Evolutionary conservation across 1,140 invertebrate species (phyloP).

Genomic region (Frieseomelitta varia): DNA sequence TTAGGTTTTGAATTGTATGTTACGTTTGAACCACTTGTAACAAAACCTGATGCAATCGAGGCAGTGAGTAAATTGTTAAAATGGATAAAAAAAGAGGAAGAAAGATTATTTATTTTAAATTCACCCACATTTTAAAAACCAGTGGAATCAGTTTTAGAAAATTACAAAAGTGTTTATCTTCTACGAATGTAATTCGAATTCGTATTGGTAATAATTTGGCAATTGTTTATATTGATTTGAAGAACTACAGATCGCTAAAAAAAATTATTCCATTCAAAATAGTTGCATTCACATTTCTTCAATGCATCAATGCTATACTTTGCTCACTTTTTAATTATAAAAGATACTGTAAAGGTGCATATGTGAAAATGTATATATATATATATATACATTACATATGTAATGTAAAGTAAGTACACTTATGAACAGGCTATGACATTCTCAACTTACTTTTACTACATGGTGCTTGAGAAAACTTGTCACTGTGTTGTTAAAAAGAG

Average conservation of each 20-base stretch:
- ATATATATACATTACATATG: slow-evolving; percentile 13
- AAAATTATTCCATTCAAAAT: not conserved
- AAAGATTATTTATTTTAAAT: slow-evolving; percentile 95
- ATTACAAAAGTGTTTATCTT: not conserved
- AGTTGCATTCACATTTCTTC: not conserved
- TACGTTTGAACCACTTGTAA: slow-evolving; percentile 94
- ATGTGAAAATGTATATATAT: slow-evolving; percentile 49
- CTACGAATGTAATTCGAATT: not conserved
- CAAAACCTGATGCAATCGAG: slow-evolving; percentile 91
- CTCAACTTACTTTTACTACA: slow-evolving; percentile 46
- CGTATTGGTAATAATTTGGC: not conserved
- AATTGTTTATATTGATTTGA: not conserved
- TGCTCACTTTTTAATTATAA: slow-evolving; percentile 47
- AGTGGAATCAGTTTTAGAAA: slow-evolving; percentile 1
- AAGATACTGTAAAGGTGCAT: slow-evolving; percentile 20
- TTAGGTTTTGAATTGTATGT: slow-evolving; percentile 96
- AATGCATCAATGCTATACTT: slow-evolving; percentile 21
- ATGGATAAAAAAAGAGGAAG: slow-evolving; percentile 97
- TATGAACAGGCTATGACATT: slow-evolving; percentile 50
- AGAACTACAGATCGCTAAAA: not conserved
- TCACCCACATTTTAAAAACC: slow-evolving; percentile 90
- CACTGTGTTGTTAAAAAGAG: slow-evolving; percentile 19
- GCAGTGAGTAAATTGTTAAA: slow-evolving; percentile 94
- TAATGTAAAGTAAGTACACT: slow-evolving; percentile 49
- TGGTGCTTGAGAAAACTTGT: slow-evolving; percentile 40